A percentile compares a stretch with the other conserved stretches of the same genome.
These are phyloP conservation scores for Xenus cinereus DNA, from an alignment of 2,113 vertebrate genomes.

Conservation along the genomic window DNA sequence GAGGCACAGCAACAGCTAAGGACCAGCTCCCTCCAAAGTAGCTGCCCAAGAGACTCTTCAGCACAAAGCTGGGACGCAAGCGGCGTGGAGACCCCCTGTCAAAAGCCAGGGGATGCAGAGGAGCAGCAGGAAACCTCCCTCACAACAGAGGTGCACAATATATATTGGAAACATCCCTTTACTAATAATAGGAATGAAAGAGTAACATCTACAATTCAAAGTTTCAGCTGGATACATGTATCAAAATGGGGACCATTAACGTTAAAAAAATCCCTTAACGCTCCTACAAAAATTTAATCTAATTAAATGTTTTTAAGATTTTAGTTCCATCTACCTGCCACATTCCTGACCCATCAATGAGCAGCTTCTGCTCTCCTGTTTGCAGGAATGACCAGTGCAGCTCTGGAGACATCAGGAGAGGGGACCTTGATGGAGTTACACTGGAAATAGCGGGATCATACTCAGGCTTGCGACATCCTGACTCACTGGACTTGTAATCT, in stretches of 20 bases:
- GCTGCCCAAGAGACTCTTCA: background rate
- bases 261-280: background rate
- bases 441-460: conserved; percentile 15
- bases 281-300: background rate
- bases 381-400: background rate
- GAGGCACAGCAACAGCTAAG: background rate
- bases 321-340: background rate
- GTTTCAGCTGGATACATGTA: fast-evolving
- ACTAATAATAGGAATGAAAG: background rate
- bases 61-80: background rate
- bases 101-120: background rate
- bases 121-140: background rate
- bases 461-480: conserved; percentile 20
- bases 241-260: background rate
- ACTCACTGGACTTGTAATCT: conserved; percentile 37
- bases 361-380: background rate
- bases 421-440: background rate
- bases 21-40: background rate
- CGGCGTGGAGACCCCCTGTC: background rate
- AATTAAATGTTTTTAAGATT: background rate
- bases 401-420: background rate
- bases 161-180: background rate
- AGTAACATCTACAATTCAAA: background rate
- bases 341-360: background rate
- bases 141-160: background rate